phyloP scores from a whole-genome alignment of 2,113 vertebrate species.

The Anoplopoma fimbria region DNA sequence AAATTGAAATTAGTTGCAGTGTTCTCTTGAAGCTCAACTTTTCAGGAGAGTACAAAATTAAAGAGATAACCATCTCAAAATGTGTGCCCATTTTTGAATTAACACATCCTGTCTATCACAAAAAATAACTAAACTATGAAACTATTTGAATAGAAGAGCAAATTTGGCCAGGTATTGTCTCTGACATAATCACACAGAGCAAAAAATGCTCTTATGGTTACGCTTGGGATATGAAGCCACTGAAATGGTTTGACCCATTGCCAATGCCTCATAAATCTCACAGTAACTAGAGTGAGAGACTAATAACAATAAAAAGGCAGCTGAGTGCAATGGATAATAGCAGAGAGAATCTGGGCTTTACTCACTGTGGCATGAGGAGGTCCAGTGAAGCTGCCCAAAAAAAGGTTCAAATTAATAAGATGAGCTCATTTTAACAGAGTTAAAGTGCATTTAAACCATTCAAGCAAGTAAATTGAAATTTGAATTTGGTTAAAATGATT shows the following conservation, averaged over 20 bases:
- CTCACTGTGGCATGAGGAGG: not conserved
- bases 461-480: not conserved
- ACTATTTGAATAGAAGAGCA: not conserved
- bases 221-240: not conserved
- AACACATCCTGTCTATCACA: not conserved
- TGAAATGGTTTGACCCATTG: not conserved
- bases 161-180: not conserved
- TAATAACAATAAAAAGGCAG: constrained; percentile 24
- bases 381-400: not conserved
- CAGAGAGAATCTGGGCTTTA: constrained; percentile 12
- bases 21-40: constrained; percentile 4
- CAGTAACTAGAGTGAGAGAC: not conserved
- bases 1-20: not conserved
- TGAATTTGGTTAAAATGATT: constrained; percentile 8
- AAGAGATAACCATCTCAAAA: not conserved
- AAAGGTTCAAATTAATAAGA: not conserved
- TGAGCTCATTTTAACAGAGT: not conserved
- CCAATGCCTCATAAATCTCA: not conserved
- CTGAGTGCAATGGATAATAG: constrained; percentile 14
- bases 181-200: not conserved
- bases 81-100: not conserved
- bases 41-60: not conserved
- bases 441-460: constrained; percentile 4
- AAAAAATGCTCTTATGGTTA: too few relatives aligned
- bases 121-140: not conserved